These are phyloP conservation scores for Dicyrtoma fusca DNA, from an alignment of 2,888 invertebrate genomes.

Conservation along the genomic window DNA sequence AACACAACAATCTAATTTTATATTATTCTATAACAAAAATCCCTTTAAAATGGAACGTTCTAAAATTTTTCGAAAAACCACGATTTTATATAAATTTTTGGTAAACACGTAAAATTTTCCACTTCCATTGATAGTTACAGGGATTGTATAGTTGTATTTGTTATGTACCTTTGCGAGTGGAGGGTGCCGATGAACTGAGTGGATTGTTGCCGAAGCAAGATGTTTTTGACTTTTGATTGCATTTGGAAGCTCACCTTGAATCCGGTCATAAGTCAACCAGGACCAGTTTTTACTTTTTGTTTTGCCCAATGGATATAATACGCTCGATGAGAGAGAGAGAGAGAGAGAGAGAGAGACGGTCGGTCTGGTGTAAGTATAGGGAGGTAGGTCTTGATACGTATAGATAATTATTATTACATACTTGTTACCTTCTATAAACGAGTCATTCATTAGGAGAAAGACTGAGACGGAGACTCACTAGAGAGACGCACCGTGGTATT, in stretches of 20 bases:
- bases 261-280: conserved; percentile 36
- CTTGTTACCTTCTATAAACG: too few species aligned
- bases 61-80: too few species aligned
- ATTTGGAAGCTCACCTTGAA: conserved; percentile 39
- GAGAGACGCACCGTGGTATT: too few species aligned
- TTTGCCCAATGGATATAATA: conserved; percentile 17
- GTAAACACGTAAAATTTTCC: neutral
- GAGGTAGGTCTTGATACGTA: too few species aligned
- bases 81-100: too few species aligned
- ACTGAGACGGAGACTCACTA: too few species aligned
- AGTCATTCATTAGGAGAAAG: too few species aligned
- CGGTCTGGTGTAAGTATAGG: too few species aligned
- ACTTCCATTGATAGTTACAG: neutral
- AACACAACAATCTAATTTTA: too few species aligned
- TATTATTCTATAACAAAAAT: too few species aligned
- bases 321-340: conserved; percentile 3
- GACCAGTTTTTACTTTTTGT: conserved; percentile 35
- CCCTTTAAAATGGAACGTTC: neutral
- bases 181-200: conserved; percentile 38
- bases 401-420: too few species aligned
- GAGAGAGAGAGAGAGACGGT: too few species aligned
- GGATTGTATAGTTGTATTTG: neutral
- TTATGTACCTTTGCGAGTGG: conserved; percentile 16
- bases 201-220: conserved; percentile 23
- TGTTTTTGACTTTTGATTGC: conserved; percentile 36